These are phyloP conservation scores for Chloebia gouldiae DNA, from an alignment of 2,113 vertebrate species.

Conservation along the genomic window DNA sequence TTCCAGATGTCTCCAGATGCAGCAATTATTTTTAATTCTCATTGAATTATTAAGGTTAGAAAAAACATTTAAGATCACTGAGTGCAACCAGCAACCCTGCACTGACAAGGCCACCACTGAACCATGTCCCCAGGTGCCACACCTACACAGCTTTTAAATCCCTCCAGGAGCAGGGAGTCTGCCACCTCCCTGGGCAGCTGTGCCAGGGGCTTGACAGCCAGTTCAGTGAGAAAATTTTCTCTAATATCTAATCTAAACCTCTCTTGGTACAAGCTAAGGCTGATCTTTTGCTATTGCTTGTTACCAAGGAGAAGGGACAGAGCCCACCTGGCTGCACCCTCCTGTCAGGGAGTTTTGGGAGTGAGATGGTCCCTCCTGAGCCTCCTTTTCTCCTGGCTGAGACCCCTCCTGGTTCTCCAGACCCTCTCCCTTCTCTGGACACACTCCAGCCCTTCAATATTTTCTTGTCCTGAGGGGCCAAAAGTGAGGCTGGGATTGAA, in stretches of 20 bases:
- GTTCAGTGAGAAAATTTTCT: fast-evolving
- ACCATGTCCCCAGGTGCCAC: not conserved
- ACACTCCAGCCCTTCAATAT: not conserved
- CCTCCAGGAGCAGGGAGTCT: not conserved
- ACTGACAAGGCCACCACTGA: not conserved
- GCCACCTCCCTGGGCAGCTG: not conserved
- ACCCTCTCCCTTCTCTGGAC: not conserved
- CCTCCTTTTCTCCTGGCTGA: not conserved
- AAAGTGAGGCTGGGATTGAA: fast-evolving
- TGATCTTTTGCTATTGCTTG: not conserved
- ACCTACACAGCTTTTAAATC: not conserved
- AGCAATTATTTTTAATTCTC: not conserved
- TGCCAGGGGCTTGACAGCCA: no score
- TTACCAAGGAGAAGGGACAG: no score
- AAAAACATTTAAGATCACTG: not conserved
- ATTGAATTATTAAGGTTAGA: not conserved
- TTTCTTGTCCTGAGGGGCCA: not conserved
- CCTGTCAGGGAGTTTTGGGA: not conserved
- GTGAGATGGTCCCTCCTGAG: not conserved
- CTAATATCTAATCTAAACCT: not conserved
- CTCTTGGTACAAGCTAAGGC: not conserved
- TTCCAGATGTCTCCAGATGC: not conserved
- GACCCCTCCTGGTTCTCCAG: not conserved
- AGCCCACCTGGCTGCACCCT: not conserved
- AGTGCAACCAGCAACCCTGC: not conserved